Percentiles rank a stretch among this genome's conserved stretches.
Evolutionary conservation across 2,113 vertebrate genomes (phyloP).

Genomic region (human (Homo sapiens)): DNA sequence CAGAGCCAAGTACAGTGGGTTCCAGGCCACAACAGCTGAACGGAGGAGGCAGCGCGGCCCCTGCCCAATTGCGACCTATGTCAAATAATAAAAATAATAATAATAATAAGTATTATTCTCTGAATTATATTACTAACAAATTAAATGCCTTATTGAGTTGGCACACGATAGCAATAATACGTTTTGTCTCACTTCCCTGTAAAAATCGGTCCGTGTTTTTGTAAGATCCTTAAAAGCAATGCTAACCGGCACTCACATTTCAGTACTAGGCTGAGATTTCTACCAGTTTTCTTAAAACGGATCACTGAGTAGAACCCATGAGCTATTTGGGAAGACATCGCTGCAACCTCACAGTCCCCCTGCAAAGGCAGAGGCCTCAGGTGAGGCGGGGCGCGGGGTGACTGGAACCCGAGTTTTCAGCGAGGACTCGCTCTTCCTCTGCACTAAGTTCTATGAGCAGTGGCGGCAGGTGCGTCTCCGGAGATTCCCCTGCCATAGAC

Average conservation of each 20-base stretch:
- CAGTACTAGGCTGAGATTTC: neutral
- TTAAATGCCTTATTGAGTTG: neutral
- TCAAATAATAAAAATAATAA: fast-evolving
- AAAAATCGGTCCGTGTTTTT: neutral
- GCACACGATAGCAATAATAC: fast-evolving
- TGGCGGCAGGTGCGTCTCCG: fast-evolving
- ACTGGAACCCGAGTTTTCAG: neutral
- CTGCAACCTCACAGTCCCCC: neutral
- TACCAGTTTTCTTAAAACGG: neutral
- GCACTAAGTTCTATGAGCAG: fast-evolving
- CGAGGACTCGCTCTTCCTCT: neutral
- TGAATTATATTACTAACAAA: neutral
- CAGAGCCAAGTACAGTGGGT: neutral
- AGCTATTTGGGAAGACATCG: too few species aligned
- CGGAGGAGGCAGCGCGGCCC: fast-evolving
- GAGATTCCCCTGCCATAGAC: fast-evolving
- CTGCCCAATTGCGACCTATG: fast-evolving
- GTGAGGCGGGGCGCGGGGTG: too few species aligned
- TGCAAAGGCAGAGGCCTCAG: fast-evolving
- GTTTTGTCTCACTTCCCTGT: neutral
- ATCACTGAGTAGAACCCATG: neutral
- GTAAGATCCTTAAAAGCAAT: neutral
- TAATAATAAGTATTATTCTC: fast-evolving
- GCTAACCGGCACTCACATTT: neutral
- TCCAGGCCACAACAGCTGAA: neutral